These are phyloP conservation scores for Corythornis madagascariensis DNA, from an alignment of 2,113 vertebrate species.

Conservation along the genomic window DNA sequence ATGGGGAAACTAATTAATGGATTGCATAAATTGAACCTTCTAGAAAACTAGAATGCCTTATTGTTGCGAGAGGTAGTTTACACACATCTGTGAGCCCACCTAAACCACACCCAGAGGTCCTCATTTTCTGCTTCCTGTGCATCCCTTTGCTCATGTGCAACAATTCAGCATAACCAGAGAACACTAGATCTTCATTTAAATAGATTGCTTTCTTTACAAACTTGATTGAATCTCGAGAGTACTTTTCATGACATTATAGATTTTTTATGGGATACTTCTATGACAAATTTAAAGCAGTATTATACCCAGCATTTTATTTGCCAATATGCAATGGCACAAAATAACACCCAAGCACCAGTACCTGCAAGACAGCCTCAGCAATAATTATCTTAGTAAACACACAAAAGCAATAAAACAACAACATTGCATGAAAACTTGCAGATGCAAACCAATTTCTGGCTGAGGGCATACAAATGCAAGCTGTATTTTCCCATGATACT, in stretches of 20 bases:
- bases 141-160: neutral
- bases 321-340: neutral
- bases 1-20: neutral
- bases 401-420: constrained; percentile 15
- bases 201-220: neutral
- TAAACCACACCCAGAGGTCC: neutral
- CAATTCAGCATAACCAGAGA: neutral
- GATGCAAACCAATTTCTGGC: neutral
- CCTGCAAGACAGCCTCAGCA: neutral
- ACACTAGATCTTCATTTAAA: constrained; percentile 36
- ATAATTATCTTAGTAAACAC: neutral
- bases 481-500: too few relatives aligned
- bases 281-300: constrained; percentile 28
- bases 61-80: neutral
- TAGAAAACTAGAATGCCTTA: neutral
- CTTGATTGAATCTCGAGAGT: constrained; percentile 23
- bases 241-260: neutral
- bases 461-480: neutral
- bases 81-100: neutral
- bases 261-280: constrained; percentile 12
- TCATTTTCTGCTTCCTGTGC: neutral
- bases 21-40: neutral
- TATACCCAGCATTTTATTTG: constrained; percentile 17
- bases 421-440: neutral
- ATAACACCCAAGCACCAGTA: constrained; percentile 6